Evolutionary conservation across 92 coral and sea anemone genomes (phyloP).

Genomic region (Umimayanthus kanabou): DNA sequence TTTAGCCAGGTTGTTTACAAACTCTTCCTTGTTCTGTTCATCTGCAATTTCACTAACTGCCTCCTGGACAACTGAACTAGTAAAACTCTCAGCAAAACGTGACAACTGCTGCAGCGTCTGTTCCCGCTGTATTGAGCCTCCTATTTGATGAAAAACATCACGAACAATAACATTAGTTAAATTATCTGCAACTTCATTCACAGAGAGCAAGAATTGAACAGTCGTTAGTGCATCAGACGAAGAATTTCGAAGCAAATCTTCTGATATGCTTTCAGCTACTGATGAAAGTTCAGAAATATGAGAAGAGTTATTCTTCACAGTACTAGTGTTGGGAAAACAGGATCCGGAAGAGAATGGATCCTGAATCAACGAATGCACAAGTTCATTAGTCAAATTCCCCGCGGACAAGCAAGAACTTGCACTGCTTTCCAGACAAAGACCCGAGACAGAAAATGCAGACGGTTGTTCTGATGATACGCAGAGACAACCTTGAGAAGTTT

Average conservation of each 20-base stretch:
- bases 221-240: background rate
- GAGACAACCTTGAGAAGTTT: background rate
- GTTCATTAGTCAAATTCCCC: background rate
- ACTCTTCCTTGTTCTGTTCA: constrained; percentile 57
- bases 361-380: background rate
- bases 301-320: background rate
- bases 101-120: constrained; percentile 42
- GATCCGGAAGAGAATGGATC: background rate
- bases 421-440: background rate
- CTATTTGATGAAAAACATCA: constrained; percentile 25
- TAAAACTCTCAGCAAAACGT: constrained; percentile 69
- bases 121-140: constrained; percentile 1
- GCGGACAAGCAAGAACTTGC: background rate
- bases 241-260: background rate
- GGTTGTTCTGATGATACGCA: background rate
- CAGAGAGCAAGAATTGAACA: background rate
- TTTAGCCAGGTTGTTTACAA: constrained; percentile 65
- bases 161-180: background rate
- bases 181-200: background rate
- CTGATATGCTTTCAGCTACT: background rate
- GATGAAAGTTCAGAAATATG: background rate
- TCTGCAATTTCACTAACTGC: constrained; percentile 61
- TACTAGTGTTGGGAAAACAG: background rate
- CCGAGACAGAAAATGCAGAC: background rate
- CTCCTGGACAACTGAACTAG: constrained; percentile 53